Evolutionary conservation across 2,888 invertebrate species (phyloP).

Genomic region (Nephrocerus scutellatus): DNA sequence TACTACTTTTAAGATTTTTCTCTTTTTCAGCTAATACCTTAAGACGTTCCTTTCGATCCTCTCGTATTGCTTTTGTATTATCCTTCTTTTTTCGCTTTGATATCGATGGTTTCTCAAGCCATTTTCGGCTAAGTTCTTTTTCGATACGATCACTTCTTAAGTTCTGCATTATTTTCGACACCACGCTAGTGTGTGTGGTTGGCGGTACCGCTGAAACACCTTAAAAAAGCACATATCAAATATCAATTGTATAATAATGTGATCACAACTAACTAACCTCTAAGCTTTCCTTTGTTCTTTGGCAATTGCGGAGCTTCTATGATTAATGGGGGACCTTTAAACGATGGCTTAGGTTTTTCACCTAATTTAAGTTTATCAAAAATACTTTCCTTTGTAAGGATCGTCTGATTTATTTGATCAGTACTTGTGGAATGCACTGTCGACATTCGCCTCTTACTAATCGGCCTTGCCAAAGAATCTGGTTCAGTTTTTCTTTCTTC

Average conservation of each 20-base stretch:
- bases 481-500: too few relatives aligned
- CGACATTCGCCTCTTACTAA: too few relatives aligned
- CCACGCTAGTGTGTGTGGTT: too few relatives aligned
- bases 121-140: slow-evolving; percentile 32
- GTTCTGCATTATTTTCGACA: slow-evolving; percentile 17
- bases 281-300: slow-evolving; percentile 32
- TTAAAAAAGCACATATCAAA: slow-evolving; percentile 1
- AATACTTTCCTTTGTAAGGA: background rate
- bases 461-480: too few relatives aligned
- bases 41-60: slow-evolving; percentile 34
- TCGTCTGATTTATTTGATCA: too few relatives aligned
- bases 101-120: slow-evolving; percentile 32
- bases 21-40: slow-evolving; percentile 33
- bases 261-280: slow-evolving; percentile 24
- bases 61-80: slow-evolving; percentile 22
- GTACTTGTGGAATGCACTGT: too few relatives aligned
- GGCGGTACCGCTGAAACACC: slow-evolving; percentile 17
- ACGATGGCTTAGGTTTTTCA: slow-evolving; percentile 9
- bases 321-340: slow-evolving; percentile 27
- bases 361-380: slow-evolving; percentile 8
- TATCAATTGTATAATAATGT: background rate
- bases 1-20: slow-evolving; percentile 17
- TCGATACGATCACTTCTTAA: slow-evolving; percentile 14
- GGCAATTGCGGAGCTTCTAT: slow-evolving; percentile 37
- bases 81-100: slow-evolving; percentile 23